Conservation (phyloP, 2,888 invertebrate genomes). For the Leptopilina drosophilae region DNA sequence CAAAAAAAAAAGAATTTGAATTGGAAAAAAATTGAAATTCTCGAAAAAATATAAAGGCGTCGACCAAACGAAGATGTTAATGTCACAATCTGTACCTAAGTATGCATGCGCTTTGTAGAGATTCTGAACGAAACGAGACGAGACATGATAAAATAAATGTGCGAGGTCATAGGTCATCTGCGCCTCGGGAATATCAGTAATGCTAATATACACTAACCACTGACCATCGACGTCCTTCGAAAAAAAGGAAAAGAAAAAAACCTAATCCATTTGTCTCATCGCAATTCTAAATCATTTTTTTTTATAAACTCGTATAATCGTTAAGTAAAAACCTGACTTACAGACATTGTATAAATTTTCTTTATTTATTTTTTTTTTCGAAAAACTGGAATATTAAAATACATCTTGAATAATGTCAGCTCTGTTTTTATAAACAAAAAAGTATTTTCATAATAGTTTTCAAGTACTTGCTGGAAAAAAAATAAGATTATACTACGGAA, state of each 20-base stretch:
- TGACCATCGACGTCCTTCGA: conserved; percentile 58
- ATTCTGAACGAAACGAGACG: conserved; percentile 40
- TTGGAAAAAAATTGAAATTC: conserved; percentile 1
- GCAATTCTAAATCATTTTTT: conserved; percentile 29
- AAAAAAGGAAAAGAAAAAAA: conserved; percentile 15
- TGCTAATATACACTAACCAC: conserved; percentile 65
- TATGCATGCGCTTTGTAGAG: conserved; percentile 5
- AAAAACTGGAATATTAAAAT: no score
- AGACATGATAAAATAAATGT: conserved; percentile 62
- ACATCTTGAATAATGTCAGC: no score
- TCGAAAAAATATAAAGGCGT: conserved; percentile 18
- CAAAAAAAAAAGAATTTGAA: not conserved
- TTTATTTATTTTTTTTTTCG: not conserved
- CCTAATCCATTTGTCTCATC: conserved; percentile 45
- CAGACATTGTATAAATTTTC: not conserved
- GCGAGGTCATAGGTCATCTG: conserved; percentile 66
- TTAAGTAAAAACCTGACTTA: not conserved
- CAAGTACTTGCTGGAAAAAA: no score
- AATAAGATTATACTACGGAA: no score
- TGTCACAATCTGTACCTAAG: conserved; percentile 43
- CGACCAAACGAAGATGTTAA: conserved; percentile 33
- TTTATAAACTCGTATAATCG: no score
- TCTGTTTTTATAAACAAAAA: no score
- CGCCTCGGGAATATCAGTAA: conserved; percentile 67
- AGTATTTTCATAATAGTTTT: no score